Conservation (phyloP, 2,888 invertebrate genomes). For the Lissonota sp. region DNA sequence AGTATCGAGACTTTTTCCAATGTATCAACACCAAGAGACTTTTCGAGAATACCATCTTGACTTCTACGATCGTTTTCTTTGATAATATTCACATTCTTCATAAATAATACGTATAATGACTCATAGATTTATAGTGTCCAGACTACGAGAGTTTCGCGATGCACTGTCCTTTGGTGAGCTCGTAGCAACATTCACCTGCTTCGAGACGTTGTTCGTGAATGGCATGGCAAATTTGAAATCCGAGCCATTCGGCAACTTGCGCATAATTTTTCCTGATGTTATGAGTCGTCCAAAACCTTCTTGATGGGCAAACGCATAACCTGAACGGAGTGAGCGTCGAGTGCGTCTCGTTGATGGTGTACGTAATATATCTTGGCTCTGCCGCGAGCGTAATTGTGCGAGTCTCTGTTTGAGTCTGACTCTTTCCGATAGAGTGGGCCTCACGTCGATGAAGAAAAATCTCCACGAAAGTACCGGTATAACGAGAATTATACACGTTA, state of each 20-base stretch:
- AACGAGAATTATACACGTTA: constrained; percentile 93
- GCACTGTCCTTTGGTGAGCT: constrained; percentile 81
- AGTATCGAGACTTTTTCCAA: constrained; percentile 20
- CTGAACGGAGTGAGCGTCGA: constrained; percentile 96
- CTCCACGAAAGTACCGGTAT: constrained; percentile 97
- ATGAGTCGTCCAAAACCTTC: constrained; percentile 98
- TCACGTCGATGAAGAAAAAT: constrained; percentile 96
- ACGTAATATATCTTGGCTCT: constrained; percentile 91
- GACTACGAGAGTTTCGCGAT: constrained; percentile 77
- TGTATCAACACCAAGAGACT: constrained; percentile 34
- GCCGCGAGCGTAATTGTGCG: constrained; percentile 88
- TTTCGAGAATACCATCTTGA: not conserved
- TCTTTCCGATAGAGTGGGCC: constrained; percentile 96
- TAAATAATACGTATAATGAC: constrained; percentile 50
- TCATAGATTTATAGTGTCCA: constrained; percentile 81
- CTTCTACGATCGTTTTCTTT: constrained; percentile 9
- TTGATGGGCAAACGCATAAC: constrained; percentile 99
- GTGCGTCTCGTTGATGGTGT: constrained; percentile 95
- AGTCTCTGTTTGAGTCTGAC: constrained; percentile 93
- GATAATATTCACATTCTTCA: not conserved
- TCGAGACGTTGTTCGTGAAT: constrained; percentile 81
- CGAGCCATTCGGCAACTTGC: constrained; percentile 90
- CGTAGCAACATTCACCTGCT: constrained; percentile 79
- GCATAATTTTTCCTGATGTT: constrained; percentile 98
- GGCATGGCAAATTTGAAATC: constrained; percentile 91